Evolutionary conservation across 1,140 invertebrate species (phyloP), one percentile per base, ranked within the genome.

Genomic region (Centruroides vittatus): DNA sequence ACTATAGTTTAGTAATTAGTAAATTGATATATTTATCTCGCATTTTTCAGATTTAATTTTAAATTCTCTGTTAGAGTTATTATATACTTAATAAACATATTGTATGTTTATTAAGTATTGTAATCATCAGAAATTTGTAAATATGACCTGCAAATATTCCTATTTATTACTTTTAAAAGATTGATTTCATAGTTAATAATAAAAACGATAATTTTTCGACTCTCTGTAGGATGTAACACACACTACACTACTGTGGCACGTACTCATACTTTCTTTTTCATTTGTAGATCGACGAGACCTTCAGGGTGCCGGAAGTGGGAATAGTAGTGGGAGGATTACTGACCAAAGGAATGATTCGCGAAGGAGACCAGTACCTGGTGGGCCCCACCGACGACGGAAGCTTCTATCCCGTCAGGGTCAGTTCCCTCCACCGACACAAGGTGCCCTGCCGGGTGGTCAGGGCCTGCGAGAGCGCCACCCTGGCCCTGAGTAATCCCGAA

Each of bases 231-330:
- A 23, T 23, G 23, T 23, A 23, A 23, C 23, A 23, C 23, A 23
- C 23, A 23, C 23, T 23, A 23, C 23, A 23, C 23, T 23, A 23
- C 2, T 23, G 23, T 23, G 2, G 0, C 23, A 23, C 23, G 0
- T 23, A 23, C 23, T 23, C 23, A 23, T 23, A 23, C 23, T 23
- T 23, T 23, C 23, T 12, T 51, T 46, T 36, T 61, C 4, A 50
- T 53, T 61, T 65, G 49, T 88, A 94, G 78, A 86, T 97, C 49
- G 91, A 97, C 71, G 92, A 97, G 76, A 91, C 89, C 35, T 94
- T 94, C 70, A 76, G 80, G 71, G 67, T 89, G 53, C 86, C 88
- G n/a, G 76, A 79, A 57, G 74, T 79, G 36, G 80, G 81, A 12
- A 75, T 74, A n/a, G 86, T 97, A 51, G 82, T 94, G 2, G 91